Evolutionary conservation across 2,113 vertebrate genomes (phyloP).

Genomic region (Anseranas semipalmata): DNA sequence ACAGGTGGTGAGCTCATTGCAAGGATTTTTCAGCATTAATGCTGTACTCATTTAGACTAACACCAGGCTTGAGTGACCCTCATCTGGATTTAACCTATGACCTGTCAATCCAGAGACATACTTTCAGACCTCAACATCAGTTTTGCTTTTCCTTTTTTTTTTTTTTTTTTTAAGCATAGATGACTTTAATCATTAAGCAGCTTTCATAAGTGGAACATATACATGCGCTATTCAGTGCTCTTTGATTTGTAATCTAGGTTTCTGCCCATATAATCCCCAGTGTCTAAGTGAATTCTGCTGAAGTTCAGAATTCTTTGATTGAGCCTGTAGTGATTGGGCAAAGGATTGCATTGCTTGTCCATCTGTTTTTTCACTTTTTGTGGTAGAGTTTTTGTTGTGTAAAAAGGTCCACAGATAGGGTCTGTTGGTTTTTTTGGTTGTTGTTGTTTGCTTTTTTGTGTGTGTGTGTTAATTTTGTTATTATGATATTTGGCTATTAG

Average conservation of each 20-base stretch:
- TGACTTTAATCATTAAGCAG: conserved; percentile 59
- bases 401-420: background rate
- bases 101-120: conserved; percentile 40
- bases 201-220: conserved; percentile 46
- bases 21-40: conserved; percentile 51
- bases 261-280: conserved; percentile 35
- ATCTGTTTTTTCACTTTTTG: background rate
- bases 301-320: conserved; percentile 30
- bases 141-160: background rate
- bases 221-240: background rate
- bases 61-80: conserved; percentile 62
- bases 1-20: conserved; percentile 64
- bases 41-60: conserved; percentile 57
- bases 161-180: background rate
- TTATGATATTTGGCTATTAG: background rate
- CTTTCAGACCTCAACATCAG: conserved; percentile 15
- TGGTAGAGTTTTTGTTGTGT: background rate
- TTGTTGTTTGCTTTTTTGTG: no score
- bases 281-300: background rate
- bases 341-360: background rate
- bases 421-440: no score
- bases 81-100: conserved; percentile 69
- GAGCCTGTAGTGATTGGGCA: background rate
- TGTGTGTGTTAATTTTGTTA: no score
- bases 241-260: conserved; percentile 48